Base-by-base conservation (phyloP, 2,113 vertebrate genomes). In the Myodes glareolus region DNA sequence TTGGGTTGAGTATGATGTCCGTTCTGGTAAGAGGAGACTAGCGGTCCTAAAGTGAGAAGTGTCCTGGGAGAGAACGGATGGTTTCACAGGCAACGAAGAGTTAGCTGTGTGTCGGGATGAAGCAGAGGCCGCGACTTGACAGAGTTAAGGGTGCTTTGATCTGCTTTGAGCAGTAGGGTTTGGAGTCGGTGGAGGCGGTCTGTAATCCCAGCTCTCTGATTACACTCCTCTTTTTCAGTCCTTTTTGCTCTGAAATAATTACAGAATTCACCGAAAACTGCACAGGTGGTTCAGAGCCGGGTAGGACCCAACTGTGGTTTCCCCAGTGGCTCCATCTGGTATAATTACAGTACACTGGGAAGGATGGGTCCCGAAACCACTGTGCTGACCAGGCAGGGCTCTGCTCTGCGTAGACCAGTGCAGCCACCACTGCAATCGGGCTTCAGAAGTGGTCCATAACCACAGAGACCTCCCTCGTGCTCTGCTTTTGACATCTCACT, bases 241-340 rank as follows among this genome's bases (percentile, higher is more conserved):
- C 2, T 4, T 89, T 94, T 96, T 42, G 63, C 95, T 96, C 84
- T 75, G 63, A 88, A 88, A 73, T 29, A 75, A 77, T 86, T 85
- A 42, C 90, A 91, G 47, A 70, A 70, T 92, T 90, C 52, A 47
- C 4, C 42, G 55, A 65, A 65, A 90, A 63, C 90, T 88, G 63
- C 23, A 72, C 77, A 92, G 45, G 21, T 68, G 58, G 78, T 50
- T 77, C 29, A 5, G 68, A 93, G 80, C 78, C 5, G 10, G 23
- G 23, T 7, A 65, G 8, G 7, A 5, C 25, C 7, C 25, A 47
- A 52, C 73, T 50, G 89, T 82, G 65, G 23, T 88, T 72, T 77
- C 42, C 58, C 58, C 50, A 68, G 0, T 29, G 9, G 4, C 78
- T 92, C 92, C n/a, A 13, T 97, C 55, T 96, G n/a, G 33, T 2